phyloP scores from a whole-genome alignment of 2,113 vertebrate genomes.

The Siniperca knerii region DNA sequence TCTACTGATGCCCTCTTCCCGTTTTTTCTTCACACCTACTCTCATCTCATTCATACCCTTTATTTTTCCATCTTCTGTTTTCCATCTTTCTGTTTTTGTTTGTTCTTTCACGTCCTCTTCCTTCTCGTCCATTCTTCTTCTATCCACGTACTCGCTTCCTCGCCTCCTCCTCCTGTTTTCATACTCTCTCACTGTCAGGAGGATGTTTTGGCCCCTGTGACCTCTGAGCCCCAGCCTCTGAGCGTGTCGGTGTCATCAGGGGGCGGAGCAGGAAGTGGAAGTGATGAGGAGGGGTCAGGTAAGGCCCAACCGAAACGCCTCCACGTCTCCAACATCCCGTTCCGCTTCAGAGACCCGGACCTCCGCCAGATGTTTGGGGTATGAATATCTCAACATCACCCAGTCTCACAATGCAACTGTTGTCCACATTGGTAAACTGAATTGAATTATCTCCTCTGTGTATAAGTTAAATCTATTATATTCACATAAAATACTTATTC shows the following conservation, averaged over 20 bases:
- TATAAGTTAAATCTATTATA: background rate
- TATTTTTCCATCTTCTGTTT: slow-evolving; percentile 55
- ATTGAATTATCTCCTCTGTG: background rate
- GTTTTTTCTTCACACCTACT: slow-evolving; percentile 45
- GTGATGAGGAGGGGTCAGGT: slow-evolving; percentile 82
- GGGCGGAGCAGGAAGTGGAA: slow-evolving; percentile 77
- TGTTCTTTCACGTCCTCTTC: slow-evolving; percentile 41
- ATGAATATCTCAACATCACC: slow-evolving; percentile 15
- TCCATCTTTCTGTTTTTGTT: slow-evolving; percentile 48
- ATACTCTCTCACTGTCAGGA: slow-evolving; percentile 74
- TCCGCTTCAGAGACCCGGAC: slow-evolving; percentile 87
- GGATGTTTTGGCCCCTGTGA: slow-evolving; percentile 78
- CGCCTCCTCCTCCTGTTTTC: slow-evolving; percentile 32
- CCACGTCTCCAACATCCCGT: slow-evolving; percentile 88
- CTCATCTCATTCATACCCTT: slow-evolving; percentile 52
- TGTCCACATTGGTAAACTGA: background rate
- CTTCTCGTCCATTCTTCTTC: slow-evolving; percentile 26
- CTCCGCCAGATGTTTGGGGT: slow-evolving; percentile 90
- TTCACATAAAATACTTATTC: background rate
- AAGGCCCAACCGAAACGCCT: slow-evolving; percentile 87
- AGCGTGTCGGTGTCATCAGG: slow-evolving; percentile 76
- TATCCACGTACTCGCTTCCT: slow-evolving; percentile 27
- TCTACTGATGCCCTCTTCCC: slow-evolving; percentile 55
- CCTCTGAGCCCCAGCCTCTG: slow-evolving; percentile 83
- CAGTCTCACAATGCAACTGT: background rate